Evolutionary conservation across 2,797 vertebrate genomes (phyloP).

Genomic region (Pangasius mekongensis): DNA sequence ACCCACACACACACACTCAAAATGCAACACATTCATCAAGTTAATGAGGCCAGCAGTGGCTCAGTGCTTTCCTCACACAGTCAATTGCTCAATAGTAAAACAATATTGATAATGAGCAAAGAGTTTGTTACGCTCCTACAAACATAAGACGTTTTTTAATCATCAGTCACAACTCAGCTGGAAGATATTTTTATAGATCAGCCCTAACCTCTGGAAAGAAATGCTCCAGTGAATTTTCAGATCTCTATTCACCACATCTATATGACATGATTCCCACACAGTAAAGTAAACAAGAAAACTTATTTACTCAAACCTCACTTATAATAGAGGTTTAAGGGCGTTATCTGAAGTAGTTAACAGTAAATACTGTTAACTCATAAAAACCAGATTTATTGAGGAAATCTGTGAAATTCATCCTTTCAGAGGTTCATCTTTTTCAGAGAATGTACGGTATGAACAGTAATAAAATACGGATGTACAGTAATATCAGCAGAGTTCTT

Average conservation of each 20-base stretch:
- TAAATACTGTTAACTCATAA: not conserved
- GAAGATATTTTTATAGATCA: not conserved
- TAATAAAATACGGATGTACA: not conserved
- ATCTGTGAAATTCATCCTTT: not conserved
- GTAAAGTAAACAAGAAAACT: not conserved
- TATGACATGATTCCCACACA: not conserved
- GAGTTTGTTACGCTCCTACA: not conserved
- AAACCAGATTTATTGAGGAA: not conserved
- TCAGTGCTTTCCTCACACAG: constrained; percentile 18
- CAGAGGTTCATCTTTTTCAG: not conserved
- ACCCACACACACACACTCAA: constrained; percentile 51
- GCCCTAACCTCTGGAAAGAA: not conserved
- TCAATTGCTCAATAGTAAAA: constrained; percentile 19
- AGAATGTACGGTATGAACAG: not conserved
- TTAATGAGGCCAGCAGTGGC: constrained; percentile 38
- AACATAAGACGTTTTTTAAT: not conserved
- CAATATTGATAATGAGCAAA: constrained; percentile 27
- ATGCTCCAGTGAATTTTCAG: not conserved
- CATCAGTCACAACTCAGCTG: not conserved
- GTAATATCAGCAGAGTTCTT: not conserved
- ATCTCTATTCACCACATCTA: not conserved
- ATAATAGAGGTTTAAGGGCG: not conserved
- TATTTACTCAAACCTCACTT: not conserved
- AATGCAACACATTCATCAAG: constrained; percentile 47
- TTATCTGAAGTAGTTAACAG: not conserved